Conservation (phyloP, 2,888 invertebrate genomes). For the Prosopocoilus inquinatus region DNA sequence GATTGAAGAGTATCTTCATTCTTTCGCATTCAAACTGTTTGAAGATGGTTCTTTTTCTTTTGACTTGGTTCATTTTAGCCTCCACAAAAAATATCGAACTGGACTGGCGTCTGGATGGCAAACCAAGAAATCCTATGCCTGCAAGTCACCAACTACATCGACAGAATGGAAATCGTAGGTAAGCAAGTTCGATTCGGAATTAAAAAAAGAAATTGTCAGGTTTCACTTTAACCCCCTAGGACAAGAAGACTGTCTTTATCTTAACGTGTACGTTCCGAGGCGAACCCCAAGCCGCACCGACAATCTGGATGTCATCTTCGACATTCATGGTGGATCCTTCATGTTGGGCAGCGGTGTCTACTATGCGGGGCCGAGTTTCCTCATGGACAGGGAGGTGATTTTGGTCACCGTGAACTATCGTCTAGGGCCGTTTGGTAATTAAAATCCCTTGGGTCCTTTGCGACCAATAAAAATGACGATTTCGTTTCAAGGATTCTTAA, state of each 20-base stretch:
- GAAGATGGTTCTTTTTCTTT: no score
- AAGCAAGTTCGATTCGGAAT: neutral
- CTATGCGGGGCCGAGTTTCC: slow-evolving; percentile 49
- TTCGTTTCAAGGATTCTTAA: slow-evolving; percentile 60
- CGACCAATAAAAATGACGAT: slow-evolving; percentile 62
- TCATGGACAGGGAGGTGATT: slow-evolving; percentile 47
- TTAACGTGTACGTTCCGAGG: slow-evolving; percentile 62
- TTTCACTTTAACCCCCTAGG: slow-evolving; percentile 42
- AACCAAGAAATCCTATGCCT: slow-evolving; percentile 18
- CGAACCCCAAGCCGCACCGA: slow-evolving; percentile 44
- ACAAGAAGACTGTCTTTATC: slow-evolving; percentile 65
- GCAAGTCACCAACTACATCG: slow-evolving; percentile 7
- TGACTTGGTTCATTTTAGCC: slow-evolving; percentile 12
- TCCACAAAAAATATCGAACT: slow-evolving; percentile 21
- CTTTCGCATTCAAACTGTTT: no score
- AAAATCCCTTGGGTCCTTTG: slow-evolving; percentile 40
- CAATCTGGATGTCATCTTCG: slow-evolving; percentile 47
- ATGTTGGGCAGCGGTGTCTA: slow-evolving; percentile 39
- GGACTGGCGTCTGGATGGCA: slow-evolving; percentile 25
- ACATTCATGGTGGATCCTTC: slow-evolving; percentile 54
- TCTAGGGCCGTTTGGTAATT: slow-evolving; percentile 21
- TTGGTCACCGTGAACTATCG: slow-evolving; percentile 44
- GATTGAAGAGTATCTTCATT: no score
- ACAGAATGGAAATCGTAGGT: neutral
- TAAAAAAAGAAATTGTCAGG: no score